Evolutionary conservation across 2,888 invertebrate species (phyloP).

Genomic region (Dicyrtomina minuta): DNA sequence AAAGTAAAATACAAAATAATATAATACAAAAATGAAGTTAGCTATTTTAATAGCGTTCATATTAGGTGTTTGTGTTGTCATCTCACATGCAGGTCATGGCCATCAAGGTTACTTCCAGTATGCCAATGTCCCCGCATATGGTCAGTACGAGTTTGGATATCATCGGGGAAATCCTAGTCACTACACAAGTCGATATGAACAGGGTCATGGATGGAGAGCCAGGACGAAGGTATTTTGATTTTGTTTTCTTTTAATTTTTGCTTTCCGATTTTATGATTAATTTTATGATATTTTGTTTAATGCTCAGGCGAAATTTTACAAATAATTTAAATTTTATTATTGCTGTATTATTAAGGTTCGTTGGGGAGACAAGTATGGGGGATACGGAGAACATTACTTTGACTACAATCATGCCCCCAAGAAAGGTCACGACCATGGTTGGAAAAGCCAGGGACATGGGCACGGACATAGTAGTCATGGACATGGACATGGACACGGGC

Average conservation of each 20-base stretch:
- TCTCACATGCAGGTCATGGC: constrained; percentile 19
- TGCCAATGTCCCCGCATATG: constrained; percentile 56
- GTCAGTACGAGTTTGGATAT: constrained; percentile 48
- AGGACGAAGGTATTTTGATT: constrained; percentile 55
- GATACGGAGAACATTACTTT: constrained; percentile 53
- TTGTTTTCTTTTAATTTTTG: neutral
- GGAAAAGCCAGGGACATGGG: constrained; percentile 31
- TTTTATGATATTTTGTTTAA: too few relatives aligned
- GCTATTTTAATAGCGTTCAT: constrained; percentile 9
- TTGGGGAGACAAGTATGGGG: constrained; percentile 56
- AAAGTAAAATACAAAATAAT: too few relatives aligned
- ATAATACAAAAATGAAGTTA: constrained; percentile 19
- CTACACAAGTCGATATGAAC: constrained; percentile 56
- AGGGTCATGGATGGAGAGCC: constrained; percentile 55
- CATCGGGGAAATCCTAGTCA: constrained; percentile 56
- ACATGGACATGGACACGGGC: too few relatives aligned
- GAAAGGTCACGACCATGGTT: constrained; percentile 29
- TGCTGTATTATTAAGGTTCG: constrained; percentile 51
- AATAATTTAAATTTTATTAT: neutral
- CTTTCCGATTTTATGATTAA: neutral
- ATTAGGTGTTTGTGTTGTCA: constrained; percentile 8
- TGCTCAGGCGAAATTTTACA: too few relatives aligned
- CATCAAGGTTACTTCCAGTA: constrained; percentile 55
- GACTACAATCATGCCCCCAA: constrained; percentile 54
- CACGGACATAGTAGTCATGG: too few relatives aligned